Base-by-base conservation (phyloP, 2,113 vertebrate genomes). In the Chaetodon auriga region DNA sequence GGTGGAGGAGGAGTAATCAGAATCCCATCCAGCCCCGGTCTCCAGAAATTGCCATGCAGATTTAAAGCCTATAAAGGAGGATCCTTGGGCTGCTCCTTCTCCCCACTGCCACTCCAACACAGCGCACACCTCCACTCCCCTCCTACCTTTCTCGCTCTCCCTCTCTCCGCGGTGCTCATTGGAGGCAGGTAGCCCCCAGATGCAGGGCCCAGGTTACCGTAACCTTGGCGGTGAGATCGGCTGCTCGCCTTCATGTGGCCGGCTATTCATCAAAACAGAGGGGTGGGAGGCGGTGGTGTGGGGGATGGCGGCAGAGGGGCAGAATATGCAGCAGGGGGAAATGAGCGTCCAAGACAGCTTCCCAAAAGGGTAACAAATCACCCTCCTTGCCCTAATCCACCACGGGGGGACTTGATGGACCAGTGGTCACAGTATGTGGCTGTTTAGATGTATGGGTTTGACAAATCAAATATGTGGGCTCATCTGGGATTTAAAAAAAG, bases 291-390 rank as follows among this genome's bases (percentile, higher is more conserved):
- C 25, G 73, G 68, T 35, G 79, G 68, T 63, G 80, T 75, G 78
- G 92, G 87, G 85, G 77, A 72, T 80, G 87, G 87, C 46, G 78
- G 77, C 54, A 87, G 87, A 89, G 93, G 93, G 89, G 88, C 92
- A 92, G 92, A 94, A 95, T 94, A 94, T 93, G 93, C 91, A 92
- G 92, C 87, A 88, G 76, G 82, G 93, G 92, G 93, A 93, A 94
- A 94, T 94, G 94, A 94, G 91, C 71, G 84, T 88, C 88, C 89
- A 87, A 92, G 95, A 94, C 92, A 92, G 90, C 87, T 86, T 92
- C 94, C 93, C 93, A 92, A 93, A 92, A 91, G 94, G 90, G 91
- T 95, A 95, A 95, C 95, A 95, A 96, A 95, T 95, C 94, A 95
- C 92, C 92, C 81, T 55, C 73, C 84, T 64, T 81, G 75, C 30